Base-by-base conservation (phyloP, 2,888 invertebrate species). In the Synergus itoensis region DNA sequence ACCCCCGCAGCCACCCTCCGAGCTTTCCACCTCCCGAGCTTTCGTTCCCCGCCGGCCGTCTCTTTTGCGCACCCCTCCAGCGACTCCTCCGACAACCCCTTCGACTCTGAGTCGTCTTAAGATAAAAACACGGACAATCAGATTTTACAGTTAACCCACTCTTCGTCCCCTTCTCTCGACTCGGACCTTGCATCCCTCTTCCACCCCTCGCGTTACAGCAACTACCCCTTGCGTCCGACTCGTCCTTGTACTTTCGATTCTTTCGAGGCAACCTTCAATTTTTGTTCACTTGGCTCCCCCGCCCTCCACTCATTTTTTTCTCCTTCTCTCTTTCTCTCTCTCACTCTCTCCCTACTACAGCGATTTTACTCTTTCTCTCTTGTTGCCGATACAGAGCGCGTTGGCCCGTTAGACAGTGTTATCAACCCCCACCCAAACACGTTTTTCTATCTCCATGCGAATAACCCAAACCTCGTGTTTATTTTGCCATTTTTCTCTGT, bases 91-190 rank as follows among this genome's bases (percentile, higher is more conserved):
- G 79, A 77, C 82, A 14, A 21, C 77, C 43, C 67, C 77, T 78
- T n/a, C 67, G 78, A 82, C 76, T 76, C 80, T 69, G 75, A 77
- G 83, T 83, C 88, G 90, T 91, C 92, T 92, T 91, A 89, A 90
- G 91, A 91, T 91, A 91, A 92, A 92, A 92, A 91, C 90, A 90
- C 89, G 90, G 88, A 89, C 90, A 89, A 91, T 91, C 89, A 88
- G 89, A 89, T 89, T 91, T 91, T 87, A 85, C 87, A 87, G 89
- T 89, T 91, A 91, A 91, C 75, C 41, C 43, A 43, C 69, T 75
- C 28, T 21, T n/a, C 65, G 18, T 8, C 77, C 60, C 53, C 36
- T 36, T 41, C 69, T 64, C 64, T 77, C 41, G 69, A 21, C 75
- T 41, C 18, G 18, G 14, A 62, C 18, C 16, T 43, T 16, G 14